Evolutionary conservation across 2,113 vertebrate species (phyloP), one percentile per base, ranked within the genome.

Genomic region (Colossoma macropomum): DNA sequence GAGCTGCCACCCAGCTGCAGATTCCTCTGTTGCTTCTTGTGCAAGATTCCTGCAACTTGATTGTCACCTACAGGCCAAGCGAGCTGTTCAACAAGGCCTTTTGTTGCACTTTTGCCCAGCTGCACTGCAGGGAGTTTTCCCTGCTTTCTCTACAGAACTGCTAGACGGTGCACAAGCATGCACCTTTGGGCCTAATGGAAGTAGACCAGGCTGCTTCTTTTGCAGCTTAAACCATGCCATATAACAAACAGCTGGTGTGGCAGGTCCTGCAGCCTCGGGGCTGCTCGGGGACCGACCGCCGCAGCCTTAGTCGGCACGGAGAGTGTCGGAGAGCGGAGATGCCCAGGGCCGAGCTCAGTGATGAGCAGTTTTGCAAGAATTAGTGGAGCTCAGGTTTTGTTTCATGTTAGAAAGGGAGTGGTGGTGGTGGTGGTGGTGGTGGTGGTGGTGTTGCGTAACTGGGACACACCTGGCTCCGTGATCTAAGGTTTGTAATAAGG

Each of bases 391-490:
- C 56, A 72, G 68, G 72, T 80, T 74, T 79, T 86, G 4, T 81
- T 71, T 72, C 75, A 50, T 28, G 59, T 69, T 76, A 79, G 83
- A 84, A 75, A 69, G 75, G 79, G 78, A 70, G 79, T 84, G 83
- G 83, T 77, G 56, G 52, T 71, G 74, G 69, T 81, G 69, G 52
- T 71, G 74, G 69, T 81, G 69, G 83, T 77, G 56, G 79, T 84
- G 83, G 83, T 77, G 56, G 52, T 71, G 74, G 69, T 81, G 69
- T 66, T 84, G 85, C 76, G 52, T 75, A 86, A 84, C 78, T 45
- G 62, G 75, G 74, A 84, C 85, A 84, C 85, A 84, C 85, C 85
- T 86, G 73, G 74, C 73, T 69, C 48, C 8, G 23, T 21, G 71
- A n/a, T 8, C 45, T 65, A 63, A 73, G 79, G 56, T 76, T 82